A percentile compares a stretch with the other conserved stretches of the same genome.
Conservation (phyloP, 1,140 invertebrate species). For the Mycetomoellerius zeteki region DNA sequence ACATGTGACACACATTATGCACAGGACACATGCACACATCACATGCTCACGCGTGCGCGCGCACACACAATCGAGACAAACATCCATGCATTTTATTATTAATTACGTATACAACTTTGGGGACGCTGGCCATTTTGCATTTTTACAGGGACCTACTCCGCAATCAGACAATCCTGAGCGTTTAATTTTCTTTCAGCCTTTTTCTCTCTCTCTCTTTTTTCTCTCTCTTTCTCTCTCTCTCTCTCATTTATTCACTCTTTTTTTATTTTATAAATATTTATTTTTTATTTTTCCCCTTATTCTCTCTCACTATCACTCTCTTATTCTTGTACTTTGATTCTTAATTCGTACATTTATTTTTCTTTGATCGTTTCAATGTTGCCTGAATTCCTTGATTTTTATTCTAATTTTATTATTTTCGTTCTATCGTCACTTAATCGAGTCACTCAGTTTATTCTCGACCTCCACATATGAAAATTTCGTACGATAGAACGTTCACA, state of each 20-base stretch:
- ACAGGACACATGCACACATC: conserved; percentile 59
- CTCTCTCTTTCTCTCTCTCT: conserved; percentile 28
- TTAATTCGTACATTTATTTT: conserved; percentile 78
- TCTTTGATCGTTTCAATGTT: conserved; percentile 87
- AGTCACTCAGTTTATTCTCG: conserved; percentile 72
- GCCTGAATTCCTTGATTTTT: conserved; percentile 77
- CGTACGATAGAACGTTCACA: conserved; percentile 66
- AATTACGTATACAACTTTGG: conserved; percentile 86
- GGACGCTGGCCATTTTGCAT: conserved; percentile 87
- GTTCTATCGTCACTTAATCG: conserved; percentile 68
- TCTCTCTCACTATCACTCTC: conserved; percentile 17
- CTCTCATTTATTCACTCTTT: not conserved
- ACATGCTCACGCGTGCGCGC: conserved; percentile 50
- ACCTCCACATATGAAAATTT: conserved; percentile 67
- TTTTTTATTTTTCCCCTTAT: conserved; percentile 51
- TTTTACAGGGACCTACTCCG: conserved; percentile 87
- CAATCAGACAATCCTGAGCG: conserved; percentile 87
- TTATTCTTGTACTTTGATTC: conserved; percentile 20
- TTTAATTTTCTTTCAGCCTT: conserved; percentile 84
- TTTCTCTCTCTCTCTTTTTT: conserved; percentile 13
- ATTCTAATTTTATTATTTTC: conserved; percentile 63
- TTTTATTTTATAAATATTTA: conserved; percentile 32
- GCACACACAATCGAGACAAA: conserved; percentile 63
- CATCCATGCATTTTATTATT: conserved; percentile 75
- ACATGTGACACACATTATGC: conserved; percentile 48